Conservation (phyloP, 2,797 vertebrate species). For the Tolypeutes matacus region DNA sequence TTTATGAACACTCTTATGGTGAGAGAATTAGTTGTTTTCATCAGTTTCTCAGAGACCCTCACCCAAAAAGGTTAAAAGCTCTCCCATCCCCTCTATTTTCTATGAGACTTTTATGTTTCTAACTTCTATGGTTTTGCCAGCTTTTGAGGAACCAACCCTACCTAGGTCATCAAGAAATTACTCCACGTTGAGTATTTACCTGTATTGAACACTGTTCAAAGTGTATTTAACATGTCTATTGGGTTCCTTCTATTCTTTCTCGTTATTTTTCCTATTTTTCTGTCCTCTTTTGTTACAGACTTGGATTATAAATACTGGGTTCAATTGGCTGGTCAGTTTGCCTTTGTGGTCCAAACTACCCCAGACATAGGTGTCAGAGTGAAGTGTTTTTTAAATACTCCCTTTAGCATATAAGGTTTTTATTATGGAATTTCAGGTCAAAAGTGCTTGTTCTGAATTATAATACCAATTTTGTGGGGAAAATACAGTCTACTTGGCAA, state of each 20-base stretch:
- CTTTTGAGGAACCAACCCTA: slow-evolving; percentile 42
- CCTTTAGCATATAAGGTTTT: neutral
- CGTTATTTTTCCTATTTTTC: slow-evolving; percentile 46
- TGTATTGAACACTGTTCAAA: neutral
- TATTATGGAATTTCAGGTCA: slow-evolving; percentile 20
- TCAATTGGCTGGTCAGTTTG: neutral
- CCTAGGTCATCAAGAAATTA: slow-evolving; percentile 1
- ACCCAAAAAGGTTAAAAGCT: neutral
- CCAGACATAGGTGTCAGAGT: neutral
- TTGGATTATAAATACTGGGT: neutral
- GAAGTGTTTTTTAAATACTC: neutral
- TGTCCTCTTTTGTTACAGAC: slow-evolving; percentile 49
- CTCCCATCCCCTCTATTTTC: neutral
- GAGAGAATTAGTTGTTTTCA: neutral
- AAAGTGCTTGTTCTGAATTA: slow-evolving; percentile 22
- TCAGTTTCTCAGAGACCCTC: slow-evolving; percentile 2
- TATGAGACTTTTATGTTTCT: neutral
- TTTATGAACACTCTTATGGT: slow-evolving; percentile 7
- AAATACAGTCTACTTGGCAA: neutral
- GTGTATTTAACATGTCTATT: slow-evolving; percentile 23
- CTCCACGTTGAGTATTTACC: slow-evolving; percentile 6
- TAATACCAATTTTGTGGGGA: neutral
- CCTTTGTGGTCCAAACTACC: slow-evolving; percentile 15
- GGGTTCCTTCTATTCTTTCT: neutral
- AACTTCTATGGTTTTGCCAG: slow-evolving; percentile 11